phyloP scores from a whole-genome alignment of 2,888 invertebrate species.

The Pheosia gnoma region DNA sequence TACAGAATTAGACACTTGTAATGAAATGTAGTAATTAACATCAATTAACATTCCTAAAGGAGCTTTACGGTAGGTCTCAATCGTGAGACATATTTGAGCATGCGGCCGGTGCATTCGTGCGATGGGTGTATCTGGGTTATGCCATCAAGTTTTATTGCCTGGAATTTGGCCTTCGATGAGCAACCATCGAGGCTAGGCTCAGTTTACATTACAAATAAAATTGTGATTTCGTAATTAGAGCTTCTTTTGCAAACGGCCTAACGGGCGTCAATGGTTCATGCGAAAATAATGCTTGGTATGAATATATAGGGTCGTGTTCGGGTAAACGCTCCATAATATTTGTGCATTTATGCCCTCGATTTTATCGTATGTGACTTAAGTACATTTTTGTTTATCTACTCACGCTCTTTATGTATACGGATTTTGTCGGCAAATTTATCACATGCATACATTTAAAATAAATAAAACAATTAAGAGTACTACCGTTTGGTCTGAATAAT shows the following conservation, averaged over 20 bases:
- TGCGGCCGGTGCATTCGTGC: conserved; percentile 48
- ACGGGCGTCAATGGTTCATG: conserved; percentile 25
- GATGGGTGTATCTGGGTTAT: conserved; percentile 74
- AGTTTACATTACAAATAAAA: conserved; percentile 39
- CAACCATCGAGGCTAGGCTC: conserved; percentile 40
- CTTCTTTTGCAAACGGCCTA: conserved; percentile 32
- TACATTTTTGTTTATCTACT: too few species aligned
- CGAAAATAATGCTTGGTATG: conserved; percentile 11
- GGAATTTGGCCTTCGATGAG: conserved; percentile 64
- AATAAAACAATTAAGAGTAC: too few species aligned
- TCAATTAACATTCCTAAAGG: conserved; percentile 51
- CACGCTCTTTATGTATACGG: too few species aligned
- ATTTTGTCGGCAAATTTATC: too few species aligned
- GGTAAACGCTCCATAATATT: too few species aligned
- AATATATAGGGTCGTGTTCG: not conserved
- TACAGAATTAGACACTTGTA: conserved; percentile 22
- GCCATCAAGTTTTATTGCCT: conserved; percentile 67
- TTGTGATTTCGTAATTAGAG: conserved; percentile 39
- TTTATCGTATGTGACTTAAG: too few species aligned
- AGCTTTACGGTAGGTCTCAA: conserved; percentile 47
- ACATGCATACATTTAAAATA: too few species aligned
- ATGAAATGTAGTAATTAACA: conserved; percentile 44
- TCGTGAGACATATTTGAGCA: conserved; percentile 55
- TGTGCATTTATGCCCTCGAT: too few species aligned
- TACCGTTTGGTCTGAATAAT: too few species aligned